Evolutionary conservation across 2,888 invertebrate genomes (phyloP).

Genomic region (Eupithecia inturbata): DNA sequence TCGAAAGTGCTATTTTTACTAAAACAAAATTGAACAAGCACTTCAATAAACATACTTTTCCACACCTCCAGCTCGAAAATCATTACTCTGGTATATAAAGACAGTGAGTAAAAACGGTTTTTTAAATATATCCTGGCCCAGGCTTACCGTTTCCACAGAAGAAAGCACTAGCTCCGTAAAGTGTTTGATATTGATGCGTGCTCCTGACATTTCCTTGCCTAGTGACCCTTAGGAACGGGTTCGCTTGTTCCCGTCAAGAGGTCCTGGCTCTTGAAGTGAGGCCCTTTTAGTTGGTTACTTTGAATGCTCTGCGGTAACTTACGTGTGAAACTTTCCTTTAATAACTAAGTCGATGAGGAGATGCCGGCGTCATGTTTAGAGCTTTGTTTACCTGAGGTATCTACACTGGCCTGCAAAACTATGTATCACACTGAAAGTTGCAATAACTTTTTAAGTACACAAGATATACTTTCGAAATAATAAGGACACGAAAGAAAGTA

Average conservation of each 20-base stretch:
- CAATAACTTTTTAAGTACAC: no score
- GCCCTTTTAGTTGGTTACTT: conserved; percentile 65
- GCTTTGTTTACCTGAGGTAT: background rate
- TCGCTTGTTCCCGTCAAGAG: conserved; percentile 45
- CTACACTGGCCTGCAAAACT: no score
- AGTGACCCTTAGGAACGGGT: conserved; percentile 64
- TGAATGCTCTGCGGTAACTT: conserved; percentile 57
- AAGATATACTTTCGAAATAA: no score
- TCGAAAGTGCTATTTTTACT: no score
- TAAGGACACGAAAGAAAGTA: no score
- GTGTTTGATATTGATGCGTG: conserved; percentile 75
- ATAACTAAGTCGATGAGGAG: conserved; percentile 47
- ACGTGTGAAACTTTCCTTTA: conserved; percentile 49
- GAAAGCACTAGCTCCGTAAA: conserved; percentile 12
- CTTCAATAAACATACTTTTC: no score
- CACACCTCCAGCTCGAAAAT: no score
- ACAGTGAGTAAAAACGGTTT: no score
- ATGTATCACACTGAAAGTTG: no score
- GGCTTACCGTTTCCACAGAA: conserved; percentile 12
- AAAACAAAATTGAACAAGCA: no score
- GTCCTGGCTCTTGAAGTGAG: conserved; percentile 49
- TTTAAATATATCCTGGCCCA: no score
- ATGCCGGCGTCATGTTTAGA: conserved; percentile 26
- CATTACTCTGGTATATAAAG: no score
- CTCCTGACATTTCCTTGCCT: conserved; percentile 74